Evolutionary conservation across 2,888 invertebrate genomes (phyloP).

Genomic region (Coelinius sp.): DNA sequence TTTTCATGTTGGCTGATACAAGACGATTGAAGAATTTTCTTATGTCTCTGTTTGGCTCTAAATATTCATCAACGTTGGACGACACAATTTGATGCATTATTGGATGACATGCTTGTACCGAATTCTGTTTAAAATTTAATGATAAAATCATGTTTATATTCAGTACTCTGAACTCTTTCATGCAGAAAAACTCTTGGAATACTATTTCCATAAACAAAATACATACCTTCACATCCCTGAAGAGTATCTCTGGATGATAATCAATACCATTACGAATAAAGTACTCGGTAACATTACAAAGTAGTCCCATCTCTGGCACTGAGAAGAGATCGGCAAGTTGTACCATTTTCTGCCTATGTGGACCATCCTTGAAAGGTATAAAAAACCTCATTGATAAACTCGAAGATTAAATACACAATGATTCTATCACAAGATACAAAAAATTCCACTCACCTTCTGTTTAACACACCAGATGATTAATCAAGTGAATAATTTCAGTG

Average conservation of each 20-base stretch:
- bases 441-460: slow-evolving; percentile 43
- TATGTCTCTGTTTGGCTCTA: slow-evolving; percentile 83
- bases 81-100: slow-evolving; percentile 92
- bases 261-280: slow-evolving; percentile 91
- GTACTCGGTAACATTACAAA: slow-evolving; percentile 95
- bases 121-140: slow-evolving; percentile 76
- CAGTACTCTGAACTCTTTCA: too few species aligned
- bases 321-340: slow-evolving; percentile 97
- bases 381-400: slow-evolving; percentile 9
- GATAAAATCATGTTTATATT: too few species aligned
- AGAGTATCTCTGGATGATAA: slow-evolving; percentile 96
- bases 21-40: slow-evolving; percentile 84
- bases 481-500: not conserved
- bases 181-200: not conserved
- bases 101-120: slow-evolving; percentile 89
- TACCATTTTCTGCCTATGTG: slow-evolving; percentile 79
- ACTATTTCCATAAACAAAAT: not conserved
- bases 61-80: slow-evolving; percentile 84
- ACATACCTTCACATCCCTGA: slow-evolving; percentile 90
- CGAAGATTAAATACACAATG: not conserved
- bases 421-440: not conserved
- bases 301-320: slow-evolving; percentile 94
- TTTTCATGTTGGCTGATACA: slow-evolving; percentile 82
- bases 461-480: not conserved
- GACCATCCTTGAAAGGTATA: slow-evolving; percentile 57